Evolutionary conservation across 2,113 vertebrate species (phyloP).

Genomic region (Muntiacus reevesi): DNA sequence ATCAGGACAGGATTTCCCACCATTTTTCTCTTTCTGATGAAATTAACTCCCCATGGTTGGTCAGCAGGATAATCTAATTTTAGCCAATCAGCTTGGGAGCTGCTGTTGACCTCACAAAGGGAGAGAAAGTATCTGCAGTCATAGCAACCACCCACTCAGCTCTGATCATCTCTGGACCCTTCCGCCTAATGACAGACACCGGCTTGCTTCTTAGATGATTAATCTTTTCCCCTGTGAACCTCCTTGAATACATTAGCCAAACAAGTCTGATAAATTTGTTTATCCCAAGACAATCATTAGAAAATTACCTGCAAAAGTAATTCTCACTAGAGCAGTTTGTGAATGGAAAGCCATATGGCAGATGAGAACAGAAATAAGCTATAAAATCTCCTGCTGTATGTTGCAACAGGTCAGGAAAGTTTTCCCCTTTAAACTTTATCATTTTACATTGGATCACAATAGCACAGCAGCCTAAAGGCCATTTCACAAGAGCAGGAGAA

Average conservation of each 20-base stretch:
- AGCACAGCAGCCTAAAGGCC: background rate
- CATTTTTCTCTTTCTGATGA: conserved; percentile 81
- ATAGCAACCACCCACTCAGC: conserved; percentile 83
- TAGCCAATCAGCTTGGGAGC: conserved; percentile 87
- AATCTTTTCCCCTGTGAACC: conserved; percentile 89
- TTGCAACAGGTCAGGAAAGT: conserved; percentile 62
- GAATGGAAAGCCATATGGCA: conserved; percentile 87
- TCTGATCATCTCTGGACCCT: conserved; percentile 82
- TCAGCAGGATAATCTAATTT: conserved; percentile 84
- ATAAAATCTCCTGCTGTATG: conserved; percentile 75
- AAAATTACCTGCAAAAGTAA: conserved; percentile 90
- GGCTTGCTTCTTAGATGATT: conserved; percentile 89
- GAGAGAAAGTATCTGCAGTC: conserved; percentile 82
- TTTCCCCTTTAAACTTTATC: conserved; percentile 62
- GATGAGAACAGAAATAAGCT: conserved; percentile 78
- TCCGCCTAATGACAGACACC: conserved; percentile 83
- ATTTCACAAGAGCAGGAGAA: background rate
- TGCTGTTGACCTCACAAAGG: conserved; percentile 85
- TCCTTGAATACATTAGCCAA: conserved; percentile 89
- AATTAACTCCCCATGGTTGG: conserved; percentile 85
- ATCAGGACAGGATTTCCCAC: conserved; percentile 81
- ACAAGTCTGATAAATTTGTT: conserved; percentile 88
- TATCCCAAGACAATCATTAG: conserved; percentile 91
- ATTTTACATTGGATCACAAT: conserved; percentile 37
- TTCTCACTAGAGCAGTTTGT: conserved; percentile 83